Evolutionary conservation across 2,888 invertebrate species (phyloP).

Genomic region (Rotaria macrura): DNA sequence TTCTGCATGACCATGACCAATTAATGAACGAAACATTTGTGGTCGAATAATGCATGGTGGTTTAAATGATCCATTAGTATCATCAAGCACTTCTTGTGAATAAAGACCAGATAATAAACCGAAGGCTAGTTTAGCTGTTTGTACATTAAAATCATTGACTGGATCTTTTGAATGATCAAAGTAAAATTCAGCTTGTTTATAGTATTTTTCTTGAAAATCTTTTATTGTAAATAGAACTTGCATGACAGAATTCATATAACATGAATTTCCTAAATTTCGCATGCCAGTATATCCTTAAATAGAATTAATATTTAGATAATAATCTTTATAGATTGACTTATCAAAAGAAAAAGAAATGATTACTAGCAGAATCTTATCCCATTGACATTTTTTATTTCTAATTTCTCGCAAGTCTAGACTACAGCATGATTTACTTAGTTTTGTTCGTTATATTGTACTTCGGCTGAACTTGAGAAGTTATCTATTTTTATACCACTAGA

Average conservation of each 20-base stretch:
- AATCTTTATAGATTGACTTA: too few species aligned
- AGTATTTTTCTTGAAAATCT: constrained; percentile 62
- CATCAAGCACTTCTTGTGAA: not conserved
- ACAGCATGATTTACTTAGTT: too few species aligned
- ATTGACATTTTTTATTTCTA: too few species aligned
- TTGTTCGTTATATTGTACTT: too few species aligned
- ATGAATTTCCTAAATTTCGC: constrained; percentile 88
- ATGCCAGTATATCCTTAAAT: constrained; percentile 68
- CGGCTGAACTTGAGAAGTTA: too few species aligned
- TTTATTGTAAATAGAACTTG: constrained; percentile 70
- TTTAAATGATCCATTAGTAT: not conserved
- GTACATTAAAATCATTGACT: constrained; percentile 48
- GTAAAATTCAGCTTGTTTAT: constrained; percentile 27
- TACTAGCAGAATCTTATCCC: too few species aligned
- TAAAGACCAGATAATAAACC: constrained; percentile 72
- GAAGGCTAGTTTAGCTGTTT: constrained; percentile 67
- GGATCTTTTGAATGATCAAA: constrained; percentile 37
- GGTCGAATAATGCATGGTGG: constrained; percentile 63
- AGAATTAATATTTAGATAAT: too few species aligned
- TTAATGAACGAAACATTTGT: constrained; percentile 75
- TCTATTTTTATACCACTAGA: too few species aligned
- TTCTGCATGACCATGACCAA: constrained; percentile 79
- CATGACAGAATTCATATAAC: constrained; percentile 87
- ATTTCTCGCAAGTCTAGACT: too few species aligned
- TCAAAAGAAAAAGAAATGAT: too few species aligned